These are phyloP conservation scores for Umimayanthus chanpuru DNA, from an alignment of 92 coral and sea anemone genomes.

Conservation along the genomic window DNA sequence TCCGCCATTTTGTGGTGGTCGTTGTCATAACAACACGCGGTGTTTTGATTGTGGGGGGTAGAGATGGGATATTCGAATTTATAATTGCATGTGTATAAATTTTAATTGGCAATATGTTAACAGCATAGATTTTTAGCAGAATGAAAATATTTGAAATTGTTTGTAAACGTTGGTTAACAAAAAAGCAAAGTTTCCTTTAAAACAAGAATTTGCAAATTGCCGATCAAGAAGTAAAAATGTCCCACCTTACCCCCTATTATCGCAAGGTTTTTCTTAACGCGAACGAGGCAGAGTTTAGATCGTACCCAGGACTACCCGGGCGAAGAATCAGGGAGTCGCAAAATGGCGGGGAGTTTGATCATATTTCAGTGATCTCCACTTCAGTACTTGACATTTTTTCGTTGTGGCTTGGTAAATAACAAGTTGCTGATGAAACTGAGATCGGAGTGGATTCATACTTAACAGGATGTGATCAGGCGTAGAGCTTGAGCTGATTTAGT, in stretches of 20 bases:
- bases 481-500: too few relatives aligned
- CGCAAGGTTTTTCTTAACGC: neutral
- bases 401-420: neutral
- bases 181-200: too few relatives aligned
- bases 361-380: too few relatives aligned
- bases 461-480: neutral
- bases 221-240: too few relatives aligned
- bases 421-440: neutral
- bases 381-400: too few relatives aligned
- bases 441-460: neutral
- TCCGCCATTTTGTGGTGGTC: neutral
- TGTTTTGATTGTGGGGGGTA: neutral
- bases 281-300: conserved; percentile 14
- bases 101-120: too few relatives aligned
- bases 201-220: too few relatives aligned
- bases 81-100: too few relatives aligned
- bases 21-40: conserved; percentile 27
- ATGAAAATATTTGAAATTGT: too few relatives aligned
- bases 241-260: neutral
- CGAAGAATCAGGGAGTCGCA: neutral
- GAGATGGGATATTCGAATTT: neutral
- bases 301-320: conserved; percentile 30
- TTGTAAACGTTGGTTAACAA: neutral
- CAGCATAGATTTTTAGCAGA: neutral
- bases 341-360: conserved; percentile 47